Evolutionary conservation across 2,888 invertebrate genomes (phyloP).

Genomic region (Rhaphigaster nebulosa): DNA sequence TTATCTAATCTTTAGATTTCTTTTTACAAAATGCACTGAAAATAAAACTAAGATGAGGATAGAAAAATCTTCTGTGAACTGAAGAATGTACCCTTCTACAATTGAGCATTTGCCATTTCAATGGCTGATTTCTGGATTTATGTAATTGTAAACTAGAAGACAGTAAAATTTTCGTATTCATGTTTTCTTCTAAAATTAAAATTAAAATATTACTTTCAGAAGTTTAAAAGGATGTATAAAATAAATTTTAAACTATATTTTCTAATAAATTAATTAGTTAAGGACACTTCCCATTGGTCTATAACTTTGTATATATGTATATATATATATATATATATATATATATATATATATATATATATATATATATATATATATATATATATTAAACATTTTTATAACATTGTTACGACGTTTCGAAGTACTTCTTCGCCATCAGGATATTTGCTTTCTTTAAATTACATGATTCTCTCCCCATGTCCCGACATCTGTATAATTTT

Average conservation of each 20-base stretch:
- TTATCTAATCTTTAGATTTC: conserved; percentile 24
- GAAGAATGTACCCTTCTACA: background rate
- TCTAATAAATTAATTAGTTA: no score
- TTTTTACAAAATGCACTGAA: background rate
- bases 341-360: no score
- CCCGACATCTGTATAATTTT: no score
- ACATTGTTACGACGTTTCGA: no score
- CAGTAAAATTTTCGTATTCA: background rate
- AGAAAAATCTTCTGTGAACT: conserved; percentile 1
- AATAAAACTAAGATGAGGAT: background rate
- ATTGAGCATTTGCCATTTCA: background rate
- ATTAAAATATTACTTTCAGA: background rate
- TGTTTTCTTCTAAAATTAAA: conserved; percentile 36
- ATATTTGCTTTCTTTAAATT: no score
- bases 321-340: no score
- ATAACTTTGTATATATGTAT: no score
- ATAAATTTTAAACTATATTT: background rate
- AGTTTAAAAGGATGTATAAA: background rate
- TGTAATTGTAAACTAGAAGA: background rate
- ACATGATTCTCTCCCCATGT: no score
- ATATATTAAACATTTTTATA: no score
- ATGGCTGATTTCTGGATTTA: conserved; percentile 1
- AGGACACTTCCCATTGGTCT: no score
- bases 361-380: no score
- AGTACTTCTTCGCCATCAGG: no score